Base-by-base conservation (phyloP, 1,140 invertebrate species). In the Pogonomyrmex californicus region DNA sequence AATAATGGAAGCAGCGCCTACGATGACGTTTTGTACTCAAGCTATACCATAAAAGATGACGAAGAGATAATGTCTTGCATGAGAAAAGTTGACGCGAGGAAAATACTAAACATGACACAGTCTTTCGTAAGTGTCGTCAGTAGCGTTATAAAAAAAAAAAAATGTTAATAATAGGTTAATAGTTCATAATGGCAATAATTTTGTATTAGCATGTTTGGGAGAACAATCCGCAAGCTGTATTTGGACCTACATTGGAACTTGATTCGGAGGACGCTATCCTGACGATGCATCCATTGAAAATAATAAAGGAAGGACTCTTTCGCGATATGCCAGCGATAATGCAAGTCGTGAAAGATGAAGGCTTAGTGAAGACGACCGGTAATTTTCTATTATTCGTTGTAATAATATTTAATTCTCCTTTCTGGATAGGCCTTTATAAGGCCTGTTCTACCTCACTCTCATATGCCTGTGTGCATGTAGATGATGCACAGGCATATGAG, bases 281-380 rank as follows among this genome's bases (percentile, higher is more conserved):
- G 38, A 94, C 92, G 6, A 81, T 87, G 51, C 82, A 93, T 86
- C 95, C 95, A 6, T 41, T 63, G 33, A 73, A 49, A 60, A 70
- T 54, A 10, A 63, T 94, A 5, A 49, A 81, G 44, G 65, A 91
- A 0, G 87, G 88, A n/a, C 41, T 88, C 41, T 94, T 93, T 60
- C 86, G 92, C 17, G 93, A 95, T 66, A 92, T 95, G 82, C 94
- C 95, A 5, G 93, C 90, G 86, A 93, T 95, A 51, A 88, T 91
- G 6, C 93, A 93, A 23, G 54, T 94, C 0, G 87, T 86, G 4
- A 33, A 83, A 36, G 93, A 94, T 38, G 95, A 95, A 89, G 94
- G 94, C 41, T 63, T 94, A 17, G 2, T 85, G 0, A 90, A 85
- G 41, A 81, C 91, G 6, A 38, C 86, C 23, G 83, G 94, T 95